Conservation (phyloP, 2,888 invertebrate genomes). For the Malachius bipustulatus region DNA sequence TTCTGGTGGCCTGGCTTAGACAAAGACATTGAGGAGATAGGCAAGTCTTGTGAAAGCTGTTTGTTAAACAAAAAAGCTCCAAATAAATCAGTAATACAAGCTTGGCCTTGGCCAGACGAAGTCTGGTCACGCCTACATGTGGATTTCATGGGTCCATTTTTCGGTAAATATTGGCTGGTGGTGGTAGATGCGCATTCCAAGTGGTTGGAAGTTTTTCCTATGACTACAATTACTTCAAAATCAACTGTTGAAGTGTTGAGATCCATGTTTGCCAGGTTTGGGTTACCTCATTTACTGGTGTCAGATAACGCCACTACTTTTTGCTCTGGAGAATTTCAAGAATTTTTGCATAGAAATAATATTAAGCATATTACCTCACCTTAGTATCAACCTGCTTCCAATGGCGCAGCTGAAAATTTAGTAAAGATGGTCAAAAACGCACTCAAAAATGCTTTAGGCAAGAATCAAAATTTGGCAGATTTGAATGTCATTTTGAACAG, state of each 20-base stretch:
- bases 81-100: constrained; percentile 8
- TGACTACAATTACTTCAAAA: constrained; percentile 12
- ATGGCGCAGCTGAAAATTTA: constrained; percentile 9
- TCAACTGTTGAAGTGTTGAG: too few relatives aligned
- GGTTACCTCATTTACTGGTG: constrained; percentile 20
- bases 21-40: constrained; percentile 12
- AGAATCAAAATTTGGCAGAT: constrained; percentile 6
- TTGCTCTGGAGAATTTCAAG: constrained; percentile 18
- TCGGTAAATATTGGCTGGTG: constrained; percentile 15
- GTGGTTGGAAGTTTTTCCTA: not conserved
- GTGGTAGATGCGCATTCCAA: too few relatives aligned
- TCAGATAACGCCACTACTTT: constrained; percentile 22
- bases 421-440: constrained; percentile 9
- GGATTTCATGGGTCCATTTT: constrained; percentile 20
- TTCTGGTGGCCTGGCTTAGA: constrained; percentile 19
- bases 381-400: constrained; percentile 11
- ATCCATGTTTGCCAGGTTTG: constrained; percentile 19
- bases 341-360: constrained; percentile 9
- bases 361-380: constrained; percentile 10
- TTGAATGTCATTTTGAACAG: constrained; percentile 5
- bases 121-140: constrained; percentile 22
- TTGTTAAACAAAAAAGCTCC: constrained; percentile 11
- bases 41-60: constrained; percentile 12
- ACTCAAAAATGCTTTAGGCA: not conserved
- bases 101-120: constrained; percentile 20